Percentiles rank a stretch among this genome's conserved stretches.
Conservation (phyloP, 2,113 vertebrate genomes). For the Colius striatus region DNA sequence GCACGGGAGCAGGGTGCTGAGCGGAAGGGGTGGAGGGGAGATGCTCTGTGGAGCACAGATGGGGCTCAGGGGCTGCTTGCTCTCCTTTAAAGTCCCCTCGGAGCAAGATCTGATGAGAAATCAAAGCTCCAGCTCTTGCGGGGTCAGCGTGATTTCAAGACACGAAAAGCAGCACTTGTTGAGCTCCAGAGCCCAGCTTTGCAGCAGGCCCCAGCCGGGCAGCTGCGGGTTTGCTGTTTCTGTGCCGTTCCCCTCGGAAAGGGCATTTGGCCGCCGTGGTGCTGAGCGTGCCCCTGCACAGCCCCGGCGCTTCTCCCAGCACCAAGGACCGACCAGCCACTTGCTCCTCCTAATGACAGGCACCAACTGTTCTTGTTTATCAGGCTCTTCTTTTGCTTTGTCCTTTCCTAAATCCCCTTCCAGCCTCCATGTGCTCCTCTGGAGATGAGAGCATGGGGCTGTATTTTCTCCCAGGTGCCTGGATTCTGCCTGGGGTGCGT, state of each 20-base stretch:
- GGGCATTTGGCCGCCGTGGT: neutral
- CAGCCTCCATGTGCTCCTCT: neutral
- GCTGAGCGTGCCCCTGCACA: neutral
- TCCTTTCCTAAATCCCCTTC: neutral
- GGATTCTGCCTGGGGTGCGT: neutral
- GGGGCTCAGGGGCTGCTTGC: neutral
- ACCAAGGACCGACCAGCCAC: neutral
- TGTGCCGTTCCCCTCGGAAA: neutral
- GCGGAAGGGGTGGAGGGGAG: neutral
- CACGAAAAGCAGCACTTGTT: accelerated
- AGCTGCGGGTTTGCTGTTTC: neutral
- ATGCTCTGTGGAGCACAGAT: neutral
- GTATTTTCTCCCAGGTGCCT: neutral
- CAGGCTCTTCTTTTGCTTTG: neutral
- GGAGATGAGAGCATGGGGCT: neutral
- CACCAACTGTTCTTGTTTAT: neutral
- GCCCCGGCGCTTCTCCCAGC: neutral
- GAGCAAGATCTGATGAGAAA: neutral
- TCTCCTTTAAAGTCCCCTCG: neutral
- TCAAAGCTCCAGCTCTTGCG: neutral
- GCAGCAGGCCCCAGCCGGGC: neutral
- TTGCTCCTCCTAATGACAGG: neutral
- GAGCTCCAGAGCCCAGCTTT: neutral
- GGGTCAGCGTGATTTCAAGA: neutral
- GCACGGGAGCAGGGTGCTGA: neutral